Evolutionary conservation across 1,140 invertebrate species (phyloP).

Genomic region (Bursaphelenchus mucronatus): DNA sequence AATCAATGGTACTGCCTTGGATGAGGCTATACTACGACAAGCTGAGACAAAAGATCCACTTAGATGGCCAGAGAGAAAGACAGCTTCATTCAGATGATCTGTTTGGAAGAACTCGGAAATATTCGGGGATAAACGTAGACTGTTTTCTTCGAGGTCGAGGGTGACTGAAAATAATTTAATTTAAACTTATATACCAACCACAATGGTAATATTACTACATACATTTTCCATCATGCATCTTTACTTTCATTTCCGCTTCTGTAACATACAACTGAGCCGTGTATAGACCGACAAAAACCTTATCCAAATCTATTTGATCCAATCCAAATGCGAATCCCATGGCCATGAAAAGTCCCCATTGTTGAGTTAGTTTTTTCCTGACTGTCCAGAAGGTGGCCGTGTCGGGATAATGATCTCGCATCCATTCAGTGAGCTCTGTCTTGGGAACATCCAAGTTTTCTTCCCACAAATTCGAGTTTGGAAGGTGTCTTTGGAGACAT

Average conservation of each 20-base stretch:
- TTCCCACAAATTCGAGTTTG: background rate
- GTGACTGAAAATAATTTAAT: conserved; percentile 12
- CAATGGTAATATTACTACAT: background rate
- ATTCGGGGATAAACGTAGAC: conserved; percentile 7
- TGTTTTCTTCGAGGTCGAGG: background rate
- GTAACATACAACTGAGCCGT: conserved; percentile 10
- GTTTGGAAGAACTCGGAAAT: conserved; percentile 16
- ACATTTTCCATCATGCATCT: background rate
- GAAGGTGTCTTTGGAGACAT: conserved; percentile 2
- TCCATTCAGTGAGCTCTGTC: background rate
- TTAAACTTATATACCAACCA: background rate
- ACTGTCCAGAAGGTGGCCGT: conserved; percentile 9
- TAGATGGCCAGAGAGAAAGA: conserved; percentile 1
- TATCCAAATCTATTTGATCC: conserved; percentile 2
- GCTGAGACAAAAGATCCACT: no score
- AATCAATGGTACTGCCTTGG: no score
- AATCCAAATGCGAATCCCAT: conserved; percentile 14
- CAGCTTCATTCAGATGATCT: conserved; percentile 1
- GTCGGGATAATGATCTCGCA: conserved; percentile 9
- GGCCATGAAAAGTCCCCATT: conserved; percentile 14
- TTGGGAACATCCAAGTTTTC: conserved; percentile 1
- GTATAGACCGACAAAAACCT: background rate
- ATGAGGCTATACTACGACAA: no score
- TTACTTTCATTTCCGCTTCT: background rate
- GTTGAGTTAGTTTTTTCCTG: background rate